Percentiles rank a stretch among this genome's conserved stretches.
Conservation (phyloP, 1,140 invertebrate species). For the Hyles vespertilio region DNA sequence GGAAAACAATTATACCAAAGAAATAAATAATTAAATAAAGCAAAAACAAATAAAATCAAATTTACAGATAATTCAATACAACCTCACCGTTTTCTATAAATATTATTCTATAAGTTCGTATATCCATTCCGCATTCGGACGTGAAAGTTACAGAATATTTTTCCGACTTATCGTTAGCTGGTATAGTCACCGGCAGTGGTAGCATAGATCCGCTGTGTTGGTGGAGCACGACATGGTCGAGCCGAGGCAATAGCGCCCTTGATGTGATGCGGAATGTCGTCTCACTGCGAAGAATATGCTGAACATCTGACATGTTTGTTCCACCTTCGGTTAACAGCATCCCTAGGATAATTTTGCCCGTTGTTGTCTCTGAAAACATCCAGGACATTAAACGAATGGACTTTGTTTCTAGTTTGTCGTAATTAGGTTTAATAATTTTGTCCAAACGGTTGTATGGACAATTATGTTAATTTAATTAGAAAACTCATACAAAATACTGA, state of each 20-base stretch:
- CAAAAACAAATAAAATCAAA: not conserved
- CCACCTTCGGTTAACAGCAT: conserved; percentile 58
- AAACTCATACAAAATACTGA: no score
- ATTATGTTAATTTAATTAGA: no score
- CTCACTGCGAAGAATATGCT: conserved; percentile 50
- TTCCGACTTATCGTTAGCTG: conserved; percentile 45
- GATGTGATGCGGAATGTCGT: conserved; percentile 46
- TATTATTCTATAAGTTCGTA: conserved; percentile 57
- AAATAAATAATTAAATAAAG: not conserved
- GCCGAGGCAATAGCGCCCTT: conserved; percentile 34
- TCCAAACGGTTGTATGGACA: no score
- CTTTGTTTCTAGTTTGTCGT: no score
- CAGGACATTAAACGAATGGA: no score
- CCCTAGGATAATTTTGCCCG: conserved; percentile 50
- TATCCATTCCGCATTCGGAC: conserved; percentile 64
- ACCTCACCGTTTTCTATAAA: conserved; percentile 32
- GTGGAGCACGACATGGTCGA: conserved; percentile 39
- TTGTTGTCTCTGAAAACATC: conserved; percentile 35
- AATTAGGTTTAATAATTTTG: no score
- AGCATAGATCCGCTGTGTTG: conserved; percentile 44
- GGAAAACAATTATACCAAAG: no score
- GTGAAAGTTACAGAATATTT: conserved; percentile 55
- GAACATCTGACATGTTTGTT: conserved; percentile 50
- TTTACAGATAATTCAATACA: not conserved
- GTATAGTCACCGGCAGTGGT: conserved; percentile 47